phyloP scores from a whole-genome alignment of 2,888 invertebrate genomes.

The Campoletis raptor region DNA sequence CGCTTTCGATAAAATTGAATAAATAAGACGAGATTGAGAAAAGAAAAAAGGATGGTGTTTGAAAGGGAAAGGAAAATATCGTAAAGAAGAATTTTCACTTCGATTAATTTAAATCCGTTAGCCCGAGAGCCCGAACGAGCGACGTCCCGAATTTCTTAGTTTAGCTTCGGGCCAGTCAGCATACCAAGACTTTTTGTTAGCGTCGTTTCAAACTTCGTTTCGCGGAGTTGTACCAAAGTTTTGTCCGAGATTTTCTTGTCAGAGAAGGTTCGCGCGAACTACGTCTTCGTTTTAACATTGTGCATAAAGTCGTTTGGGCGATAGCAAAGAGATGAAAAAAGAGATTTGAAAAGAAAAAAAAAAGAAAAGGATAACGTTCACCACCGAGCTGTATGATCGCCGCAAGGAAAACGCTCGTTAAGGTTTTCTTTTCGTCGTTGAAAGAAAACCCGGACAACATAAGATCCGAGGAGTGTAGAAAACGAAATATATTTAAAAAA shows the following conservation, averaged over 20 bases:
- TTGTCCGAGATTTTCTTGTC: constrained; percentile 55
- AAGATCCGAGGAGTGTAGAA: constrained; percentile 28
- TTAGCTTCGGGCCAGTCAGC: not conserved
- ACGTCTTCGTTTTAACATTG: constrained; percentile 27
- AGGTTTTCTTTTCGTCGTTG: constrained; percentile 47
- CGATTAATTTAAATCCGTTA: constrained; percentile 55
- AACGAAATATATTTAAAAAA: constrained; percentile 26
- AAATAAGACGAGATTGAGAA: constrained; percentile 35
- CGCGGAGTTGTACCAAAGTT: constrained; percentile 45
- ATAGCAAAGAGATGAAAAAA: constrained; percentile 8
- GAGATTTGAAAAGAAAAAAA: not conserved
- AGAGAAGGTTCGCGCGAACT: constrained; percentile 16
- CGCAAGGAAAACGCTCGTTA: constrained; percentile 58
- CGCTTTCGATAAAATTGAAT: not conserved
- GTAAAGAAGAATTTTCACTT: constrained; percentile 29
- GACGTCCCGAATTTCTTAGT: constrained; percentile 33
- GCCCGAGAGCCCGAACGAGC: not conserved
- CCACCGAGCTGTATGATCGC: constrained; percentile 43
- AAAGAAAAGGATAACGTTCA: constrained; percentile 34
- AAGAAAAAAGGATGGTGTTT: constrained; percentile 30
- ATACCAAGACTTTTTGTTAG: constrained; percentile 10
- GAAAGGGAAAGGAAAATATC: not conserved
- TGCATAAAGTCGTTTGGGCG: constrained; percentile 56
- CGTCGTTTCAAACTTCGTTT: constrained; percentile 55
- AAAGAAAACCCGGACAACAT: constrained; percentile 24